A percentile compares a stretch with the other conserved stretches of the same genome.
Evolutionary conservation across 2,797 vertebrate species (phyloP).

Genomic region (Catharus ustulatus): DNA sequence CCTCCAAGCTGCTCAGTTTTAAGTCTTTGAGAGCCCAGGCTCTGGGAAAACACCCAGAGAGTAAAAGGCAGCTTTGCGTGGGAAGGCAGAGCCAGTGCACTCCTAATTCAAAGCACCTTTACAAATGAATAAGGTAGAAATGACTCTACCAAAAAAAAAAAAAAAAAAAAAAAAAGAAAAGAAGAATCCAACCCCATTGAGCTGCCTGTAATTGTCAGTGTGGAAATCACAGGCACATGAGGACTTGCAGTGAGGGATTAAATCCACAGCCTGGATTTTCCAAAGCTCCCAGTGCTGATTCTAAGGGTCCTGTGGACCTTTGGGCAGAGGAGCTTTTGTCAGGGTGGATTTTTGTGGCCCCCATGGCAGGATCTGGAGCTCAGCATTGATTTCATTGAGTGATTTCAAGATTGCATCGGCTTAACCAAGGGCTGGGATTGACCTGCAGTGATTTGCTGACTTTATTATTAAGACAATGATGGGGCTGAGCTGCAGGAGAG

Average conservation of each 20-base stretch:
- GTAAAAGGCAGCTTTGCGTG: neutral
- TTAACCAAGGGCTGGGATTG: neutral
- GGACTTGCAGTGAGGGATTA: neutral
- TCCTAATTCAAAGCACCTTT: neutral
- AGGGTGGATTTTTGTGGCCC: neutral
- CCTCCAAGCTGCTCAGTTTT: neutral
- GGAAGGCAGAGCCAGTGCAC: neutral
- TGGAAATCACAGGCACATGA: neutral
- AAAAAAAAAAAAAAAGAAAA: neutral
- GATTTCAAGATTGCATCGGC: neutral
- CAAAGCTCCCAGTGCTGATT: neutral
- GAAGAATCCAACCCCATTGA: neutral
- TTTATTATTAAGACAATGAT: neutral
- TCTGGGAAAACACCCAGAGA: neutral
- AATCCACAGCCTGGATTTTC: neutral
- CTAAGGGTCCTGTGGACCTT: rapidly evolving
- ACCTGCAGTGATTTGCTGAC: neutral
- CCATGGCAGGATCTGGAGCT: neutral
- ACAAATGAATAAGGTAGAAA: neutral
- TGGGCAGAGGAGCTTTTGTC: neutral
- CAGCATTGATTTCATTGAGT: neutral
- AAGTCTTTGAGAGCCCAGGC: neutral
- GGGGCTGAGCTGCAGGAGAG: neutral
- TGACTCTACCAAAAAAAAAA: neutral
- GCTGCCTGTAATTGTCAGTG: neutral